phyloP scores from a whole-genome alignment of 2,888 invertebrate genomes.

The Cryptocheilus praepositus region DNA sequence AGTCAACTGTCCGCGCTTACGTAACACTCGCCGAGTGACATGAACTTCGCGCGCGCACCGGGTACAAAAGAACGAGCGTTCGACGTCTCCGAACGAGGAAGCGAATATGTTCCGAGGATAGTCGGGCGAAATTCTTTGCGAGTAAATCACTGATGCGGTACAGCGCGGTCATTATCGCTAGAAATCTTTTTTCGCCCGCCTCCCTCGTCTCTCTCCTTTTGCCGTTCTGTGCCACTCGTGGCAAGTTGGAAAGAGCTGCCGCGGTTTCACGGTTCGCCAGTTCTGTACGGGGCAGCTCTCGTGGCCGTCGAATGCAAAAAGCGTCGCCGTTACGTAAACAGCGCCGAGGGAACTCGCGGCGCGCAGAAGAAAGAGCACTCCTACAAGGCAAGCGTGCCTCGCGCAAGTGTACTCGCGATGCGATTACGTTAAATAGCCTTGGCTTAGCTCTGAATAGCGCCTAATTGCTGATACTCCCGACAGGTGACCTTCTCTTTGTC shows the following conservation, averaged over 20 bases:
- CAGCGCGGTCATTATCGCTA: neutral
- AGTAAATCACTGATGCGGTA: slow-evolving; percentile 8
- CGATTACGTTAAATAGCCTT: slow-evolving; percentile 19
- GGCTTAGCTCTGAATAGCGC: slow-evolving; percentile 27
- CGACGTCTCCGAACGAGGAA: slow-evolving; percentile 6
- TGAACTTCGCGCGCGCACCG: too few species aligned
- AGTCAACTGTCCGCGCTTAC: too few species aligned
- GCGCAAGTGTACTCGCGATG: slow-evolving; percentile 16
- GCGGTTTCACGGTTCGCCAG: slow-evolving; percentile 59
- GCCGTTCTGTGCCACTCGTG: slow-evolving; percentile 44
- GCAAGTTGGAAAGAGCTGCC: slow-evolving; percentile 40
- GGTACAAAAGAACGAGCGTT: too few species aligned
- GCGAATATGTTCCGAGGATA: too few species aligned
- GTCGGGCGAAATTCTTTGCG: slow-evolving; percentile 18
- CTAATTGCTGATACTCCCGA: slow-evolving; percentile 37
- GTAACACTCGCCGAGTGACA: too few species aligned
- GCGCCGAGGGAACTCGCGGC: neutral
- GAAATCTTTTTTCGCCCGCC: slow-evolving; percentile 7
- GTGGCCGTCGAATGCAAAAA: slow-evolving; percentile 30
- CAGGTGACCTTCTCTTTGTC: slow-evolving; percentile 26
- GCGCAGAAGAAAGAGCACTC: neutral
- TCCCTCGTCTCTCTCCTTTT: slow-evolving; percentile 19
- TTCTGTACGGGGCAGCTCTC: slow-evolving; percentile 14
- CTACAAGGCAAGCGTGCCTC: neutral
- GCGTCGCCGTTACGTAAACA: slow-evolving; percentile 50